Conservation (phyloP, 2,797 vertebrate genomes). For the Arctocebus calabarensis region DNA sequence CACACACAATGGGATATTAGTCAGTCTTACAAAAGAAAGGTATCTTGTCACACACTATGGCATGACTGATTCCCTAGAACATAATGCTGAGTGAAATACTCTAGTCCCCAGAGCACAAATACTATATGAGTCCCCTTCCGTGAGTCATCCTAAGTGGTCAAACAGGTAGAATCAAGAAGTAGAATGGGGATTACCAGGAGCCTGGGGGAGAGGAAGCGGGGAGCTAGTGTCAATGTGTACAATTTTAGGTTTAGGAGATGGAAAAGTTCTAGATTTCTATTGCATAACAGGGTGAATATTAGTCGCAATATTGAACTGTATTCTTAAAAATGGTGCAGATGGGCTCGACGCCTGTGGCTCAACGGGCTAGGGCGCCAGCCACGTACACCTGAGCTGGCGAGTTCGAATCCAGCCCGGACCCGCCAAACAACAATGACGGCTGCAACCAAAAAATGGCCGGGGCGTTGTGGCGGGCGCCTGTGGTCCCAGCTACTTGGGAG, state of each 20-base stretch:
- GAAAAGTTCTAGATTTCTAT: neutral
- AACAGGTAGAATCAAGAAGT: no score
- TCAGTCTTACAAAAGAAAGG: neutral
- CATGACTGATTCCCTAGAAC: rapidly evolving
- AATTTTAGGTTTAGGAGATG: no score
- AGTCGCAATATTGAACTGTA: neutral
- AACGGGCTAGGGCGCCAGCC: no score
- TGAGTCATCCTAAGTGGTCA: neutral
- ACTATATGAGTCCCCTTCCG: neutral
- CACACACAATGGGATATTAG: neutral
- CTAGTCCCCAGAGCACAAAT: neutral
- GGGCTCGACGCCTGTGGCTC: no score
- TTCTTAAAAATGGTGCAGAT: neutral
- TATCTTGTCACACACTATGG: neutral
- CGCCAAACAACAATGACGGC: no score
- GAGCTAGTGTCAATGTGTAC: no score
- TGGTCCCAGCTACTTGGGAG: no score
- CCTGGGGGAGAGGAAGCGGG: neutral
- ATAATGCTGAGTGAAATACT: neutral
- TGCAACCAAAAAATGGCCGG: no score
- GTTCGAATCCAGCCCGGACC: no score
- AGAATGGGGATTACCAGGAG: neutral
- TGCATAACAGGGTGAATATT: neutral
- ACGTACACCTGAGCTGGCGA: no score
- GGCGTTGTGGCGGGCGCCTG: no score